phyloP scores from a whole-genome alignment of 2,888 invertebrate species.

The Girardia tigrina region DNA sequence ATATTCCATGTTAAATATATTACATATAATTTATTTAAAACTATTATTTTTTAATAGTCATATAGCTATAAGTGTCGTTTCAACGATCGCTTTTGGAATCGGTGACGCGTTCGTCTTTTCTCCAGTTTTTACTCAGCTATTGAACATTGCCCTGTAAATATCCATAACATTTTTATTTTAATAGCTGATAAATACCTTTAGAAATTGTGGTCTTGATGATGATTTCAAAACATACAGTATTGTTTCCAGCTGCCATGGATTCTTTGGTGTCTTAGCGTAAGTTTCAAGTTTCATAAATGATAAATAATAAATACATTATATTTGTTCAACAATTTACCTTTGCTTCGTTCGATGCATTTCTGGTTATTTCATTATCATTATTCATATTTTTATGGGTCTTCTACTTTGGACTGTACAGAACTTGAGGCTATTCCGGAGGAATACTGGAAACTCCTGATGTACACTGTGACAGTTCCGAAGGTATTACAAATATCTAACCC shows the following conservation, averaged over 20 bases:
- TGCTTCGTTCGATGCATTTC: too few species aligned
- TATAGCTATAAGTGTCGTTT: background rate
- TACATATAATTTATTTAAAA: background rate
- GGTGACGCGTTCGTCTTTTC: slow-evolving; percentile 3
- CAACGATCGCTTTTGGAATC: background rate
- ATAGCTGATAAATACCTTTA: background rate
- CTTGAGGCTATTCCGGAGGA: too few species aligned
- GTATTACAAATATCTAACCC: too few species aligned
- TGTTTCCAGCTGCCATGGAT: slow-evolving; percentile 8
- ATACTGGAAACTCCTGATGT: too few species aligned
- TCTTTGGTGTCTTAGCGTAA: slow-evolving; percentile 10
- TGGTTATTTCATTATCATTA: too few species aligned
- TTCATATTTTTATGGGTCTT: too few species aligned
- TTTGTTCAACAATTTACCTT: too few species aligned
- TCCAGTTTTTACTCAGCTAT: background rate
- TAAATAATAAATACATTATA: too few species aligned
- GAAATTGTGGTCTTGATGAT: slow-evolving; percentile 12
- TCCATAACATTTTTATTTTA: background rate
- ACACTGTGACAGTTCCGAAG: too few species aligned
- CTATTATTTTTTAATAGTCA: background rate
- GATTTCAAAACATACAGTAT: slow-evolving; percentile 5
- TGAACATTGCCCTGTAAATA: slow-evolving; percentile 5
- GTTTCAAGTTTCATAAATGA: too few species aligned
- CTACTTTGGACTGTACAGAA: too few species aligned
- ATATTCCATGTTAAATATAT: background rate